Evolutionary conservation across 1,140 invertebrate species (phyloP), one percentile per base, ranked within the genome.

Genomic region (Pteromalus puparum): DNA sequence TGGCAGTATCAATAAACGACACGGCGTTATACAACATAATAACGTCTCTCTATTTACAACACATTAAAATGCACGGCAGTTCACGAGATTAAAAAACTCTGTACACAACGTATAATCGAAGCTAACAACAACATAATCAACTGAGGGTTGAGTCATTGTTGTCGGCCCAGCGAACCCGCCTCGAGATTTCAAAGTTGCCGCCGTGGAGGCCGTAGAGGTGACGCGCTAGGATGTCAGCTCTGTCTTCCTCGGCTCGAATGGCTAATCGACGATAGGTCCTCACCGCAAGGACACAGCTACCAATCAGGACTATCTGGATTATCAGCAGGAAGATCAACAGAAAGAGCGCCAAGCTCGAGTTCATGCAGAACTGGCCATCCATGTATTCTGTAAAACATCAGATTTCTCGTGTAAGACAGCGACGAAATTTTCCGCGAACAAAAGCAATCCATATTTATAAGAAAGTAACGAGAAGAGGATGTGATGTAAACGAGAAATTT

Each of bases 141-240:
- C 88, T 89, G 6, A 87, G 75, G 18, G 86, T 86, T 3, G 90
- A 91, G 30, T 84, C 83, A 67, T 89, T 90, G 61, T 90, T 89
- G 79, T 93, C 92, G 0, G 92, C 93, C 93, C 93, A 93, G 24
- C 90, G 90, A 26, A 93, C 93, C 38, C 92, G 89, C 77, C 92
- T 88, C 9, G 90, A 86, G 42, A 93, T 90, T 81, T 93, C 93
- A 9, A 91, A 91, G 83, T 90, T 93, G 46, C 89, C 92, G 75
- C 88, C 91, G 75, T 89, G 91, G 85, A 91, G 90, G 15, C 90
- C 91, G 48, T 92, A 92, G 9, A 92, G 85, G 86, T 92, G 91
- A 24, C 90, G 88, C 0, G 91, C 88, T 18, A 92, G 68, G 15
- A 92, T 90, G n/a, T 90, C 89, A 18, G 91, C 91, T 18, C 91